Evolutionary conservation across 2,113 vertebrate genomes (phyloP).

Genomic region (Melanerpes formicivorus): DNA sequence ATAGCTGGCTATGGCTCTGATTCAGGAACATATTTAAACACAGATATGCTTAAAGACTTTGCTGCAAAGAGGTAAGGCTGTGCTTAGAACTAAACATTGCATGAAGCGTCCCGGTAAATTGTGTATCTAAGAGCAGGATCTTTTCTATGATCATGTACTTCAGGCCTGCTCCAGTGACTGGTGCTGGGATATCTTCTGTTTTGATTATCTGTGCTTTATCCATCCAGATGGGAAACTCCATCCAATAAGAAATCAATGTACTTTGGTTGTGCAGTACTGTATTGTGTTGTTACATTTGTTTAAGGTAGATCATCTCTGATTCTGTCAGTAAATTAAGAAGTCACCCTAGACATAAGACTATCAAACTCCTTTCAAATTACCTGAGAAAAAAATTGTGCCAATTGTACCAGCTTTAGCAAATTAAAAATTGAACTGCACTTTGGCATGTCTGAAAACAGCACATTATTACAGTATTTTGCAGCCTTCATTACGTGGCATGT

Average conservation of each 20-base stretch:
- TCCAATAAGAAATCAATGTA: neutral
- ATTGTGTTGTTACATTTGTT: neutral
- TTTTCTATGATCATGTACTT: neutral
- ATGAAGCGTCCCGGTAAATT: neutral
- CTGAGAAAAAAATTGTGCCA: neutral
- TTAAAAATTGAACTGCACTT: neutral
- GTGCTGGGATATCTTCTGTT: neutral
- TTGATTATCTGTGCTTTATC: neutral
- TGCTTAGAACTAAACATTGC: neutral
- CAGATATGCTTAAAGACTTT: neutral
- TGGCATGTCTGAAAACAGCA: rapidly evolving
- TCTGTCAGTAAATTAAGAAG: neutral
- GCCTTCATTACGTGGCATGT: neutral
- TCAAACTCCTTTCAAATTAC: neutral
- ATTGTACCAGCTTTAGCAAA: neutral
- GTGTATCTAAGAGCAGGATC: neutral
- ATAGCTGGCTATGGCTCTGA: slow-evolving; percentile 13
- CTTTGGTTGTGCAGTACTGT: neutral
- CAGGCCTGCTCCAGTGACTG: neutral
- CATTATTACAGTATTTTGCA: neutral
- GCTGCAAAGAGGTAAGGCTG: neutral
- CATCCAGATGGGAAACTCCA: neutral
- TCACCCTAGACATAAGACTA: neutral
- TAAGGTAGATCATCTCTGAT: neutral
- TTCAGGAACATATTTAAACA: slow-evolving; percentile 31